These are phyloP conservation scores for Wiebesia pumilae DNA, from an alignment of 1,140 invertebrate species.

Conservation along the genomic window DNA sequence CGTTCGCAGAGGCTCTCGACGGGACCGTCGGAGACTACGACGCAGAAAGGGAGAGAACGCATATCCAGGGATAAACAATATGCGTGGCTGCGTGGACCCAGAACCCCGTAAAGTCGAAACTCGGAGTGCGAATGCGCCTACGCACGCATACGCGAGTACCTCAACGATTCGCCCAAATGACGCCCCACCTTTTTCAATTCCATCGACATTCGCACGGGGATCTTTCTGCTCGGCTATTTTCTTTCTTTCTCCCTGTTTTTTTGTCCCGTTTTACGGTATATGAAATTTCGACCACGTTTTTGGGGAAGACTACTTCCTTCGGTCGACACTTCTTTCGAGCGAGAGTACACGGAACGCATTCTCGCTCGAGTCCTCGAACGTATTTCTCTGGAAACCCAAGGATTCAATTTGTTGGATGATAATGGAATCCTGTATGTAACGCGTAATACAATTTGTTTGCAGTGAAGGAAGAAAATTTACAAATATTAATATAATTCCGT, in stretches of 20 bases:
- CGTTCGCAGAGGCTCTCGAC: constrained; percentile 58
- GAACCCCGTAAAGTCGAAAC: background rate
- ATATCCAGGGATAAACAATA: constrained; percentile 70
- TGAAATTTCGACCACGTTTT: background rate
- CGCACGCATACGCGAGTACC: background rate
- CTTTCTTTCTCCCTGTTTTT: background rate
- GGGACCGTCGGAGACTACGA: constrained; percentile 36
- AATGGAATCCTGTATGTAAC: background rate
- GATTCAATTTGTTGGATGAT: background rate
- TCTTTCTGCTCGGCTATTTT: too few species aligned
- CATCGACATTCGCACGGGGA: background rate
- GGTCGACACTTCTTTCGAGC: background rate
- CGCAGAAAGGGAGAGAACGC: constrained; percentile 52
- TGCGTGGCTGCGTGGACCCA: background rate
- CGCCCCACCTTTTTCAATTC: background rate
- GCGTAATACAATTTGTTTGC: too few species aligned
- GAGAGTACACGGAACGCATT: too few species aligned
- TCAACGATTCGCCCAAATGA: background rate
- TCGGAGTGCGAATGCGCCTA: background rate
- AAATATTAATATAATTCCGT: too few species aligned
- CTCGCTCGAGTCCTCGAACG: background rate
- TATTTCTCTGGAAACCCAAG: background rate
- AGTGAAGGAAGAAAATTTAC: too few species aligned
- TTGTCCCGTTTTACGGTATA: background rate
- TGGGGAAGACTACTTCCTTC: background rate